phyloP scores from a whole-genome alignment of 2,113 vertebrate genomes.

The Nannobrachium achirus region DNA sequence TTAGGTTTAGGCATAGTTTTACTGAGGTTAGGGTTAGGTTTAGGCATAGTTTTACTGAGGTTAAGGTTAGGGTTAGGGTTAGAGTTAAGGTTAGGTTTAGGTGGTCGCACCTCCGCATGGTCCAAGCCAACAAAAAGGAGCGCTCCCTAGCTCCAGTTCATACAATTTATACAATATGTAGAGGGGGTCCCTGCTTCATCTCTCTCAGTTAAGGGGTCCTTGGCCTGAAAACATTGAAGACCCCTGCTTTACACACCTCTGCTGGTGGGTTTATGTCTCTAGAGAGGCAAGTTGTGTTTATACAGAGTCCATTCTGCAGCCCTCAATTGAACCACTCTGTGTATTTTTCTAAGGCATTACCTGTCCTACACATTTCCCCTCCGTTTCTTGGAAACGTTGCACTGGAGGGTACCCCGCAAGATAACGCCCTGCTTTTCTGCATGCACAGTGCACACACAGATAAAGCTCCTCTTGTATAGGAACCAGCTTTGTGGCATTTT shows the following conservation, averaged over 20 bases:
- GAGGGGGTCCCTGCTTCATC: too few relatives aligned
- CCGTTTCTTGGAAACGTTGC: constrained; percentile 47
- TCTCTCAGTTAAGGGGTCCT: too few relatives aligned
- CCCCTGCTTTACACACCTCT: constrained; percentile 48
- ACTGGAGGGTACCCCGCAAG: constrained; percentile 23
- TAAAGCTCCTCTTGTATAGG: constrained; percentile 57
- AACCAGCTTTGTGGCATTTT: constrained; percentile 60
- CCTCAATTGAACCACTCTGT: constrained; percentile 38
- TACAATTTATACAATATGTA: too few relatives aligned
- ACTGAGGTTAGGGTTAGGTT: too few relatives aligned
- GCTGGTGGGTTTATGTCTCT: constrained; percentile 36
- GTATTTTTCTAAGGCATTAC: constrained; percentile 34
- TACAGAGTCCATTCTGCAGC: constrained; percentile 43
- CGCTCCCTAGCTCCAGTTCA: too few relatives aligned
- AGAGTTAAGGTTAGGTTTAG: too few relatives aligned
- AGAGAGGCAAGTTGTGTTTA: constrained; percentile 44
- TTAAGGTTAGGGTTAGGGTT: too few relatives aligned
- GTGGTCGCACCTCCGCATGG: too few relatives aligned
- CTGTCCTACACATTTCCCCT: constrained; percentile 28
- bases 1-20: too few relatives aligned
- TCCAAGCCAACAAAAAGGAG: too few relatives aligned
- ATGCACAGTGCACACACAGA: constrained; percentile 50
- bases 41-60: too few relatives aligned
- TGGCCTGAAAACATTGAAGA: too few relatives aligned
- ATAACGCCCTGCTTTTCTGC: constrained; percentile 52